Evolutionary conservation across 2,888 invertebrate species (phyloP).

Genomic region (Eustalomyia histrio): DNA sequence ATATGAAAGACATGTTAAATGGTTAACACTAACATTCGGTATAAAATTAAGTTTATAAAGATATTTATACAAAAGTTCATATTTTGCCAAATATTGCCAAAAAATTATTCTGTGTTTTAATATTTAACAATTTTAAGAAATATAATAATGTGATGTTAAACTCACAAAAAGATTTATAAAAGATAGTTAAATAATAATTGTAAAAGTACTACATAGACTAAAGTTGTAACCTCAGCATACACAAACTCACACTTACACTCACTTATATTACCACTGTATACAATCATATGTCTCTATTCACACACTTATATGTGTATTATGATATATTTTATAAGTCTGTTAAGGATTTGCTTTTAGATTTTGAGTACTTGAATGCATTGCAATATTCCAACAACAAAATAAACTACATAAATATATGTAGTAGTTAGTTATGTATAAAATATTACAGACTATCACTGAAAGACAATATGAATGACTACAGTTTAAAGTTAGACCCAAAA

Average conservation of each 20-base stretch:
- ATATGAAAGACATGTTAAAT: too few relatives aligned
- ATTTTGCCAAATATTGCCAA: slow-evolving; percentile 41
- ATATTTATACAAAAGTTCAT: slow-evolving; percentile 12
- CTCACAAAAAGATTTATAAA: slow-evolving; percentile 42
- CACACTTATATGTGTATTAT: slow-evolving; percentile 35
- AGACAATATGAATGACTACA: slow-evolving; percentile 30
- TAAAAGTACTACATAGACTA: slow-evolving; percentile 42
- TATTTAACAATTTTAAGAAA: slow-evolving; percentile 49
- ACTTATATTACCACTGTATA: neutral
- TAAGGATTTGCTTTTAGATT: slow-evolving; percentile 50
- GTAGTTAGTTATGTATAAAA: neutral
- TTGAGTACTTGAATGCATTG: slow-evolving; percentile 50
- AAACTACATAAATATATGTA: neutral
- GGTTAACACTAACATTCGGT: too few relatives aligned
- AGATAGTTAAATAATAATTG: slow-evolving; percentile 29
- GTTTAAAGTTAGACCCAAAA: slow-evolving; percentile 27
- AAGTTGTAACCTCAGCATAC: slow-evolving; percentile 50
- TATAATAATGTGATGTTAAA: slow-evolving; percentile 43
- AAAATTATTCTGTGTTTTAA: slow-evolving; percentile 53
- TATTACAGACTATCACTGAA: slow-evolving; percentile 13
- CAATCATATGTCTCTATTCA: neutral
- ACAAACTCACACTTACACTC: slow-evolving; percentile 7
- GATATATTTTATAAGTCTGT: slow-evolving; percentile 47
- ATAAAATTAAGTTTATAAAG: too few relatives aligned
- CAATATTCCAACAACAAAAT: slow-evolving; percentile 1